Evolutionary conservation across 2,888 invertebrate genomes (phyloP).

Genomic region (Calephelis perditalis): DNA sequence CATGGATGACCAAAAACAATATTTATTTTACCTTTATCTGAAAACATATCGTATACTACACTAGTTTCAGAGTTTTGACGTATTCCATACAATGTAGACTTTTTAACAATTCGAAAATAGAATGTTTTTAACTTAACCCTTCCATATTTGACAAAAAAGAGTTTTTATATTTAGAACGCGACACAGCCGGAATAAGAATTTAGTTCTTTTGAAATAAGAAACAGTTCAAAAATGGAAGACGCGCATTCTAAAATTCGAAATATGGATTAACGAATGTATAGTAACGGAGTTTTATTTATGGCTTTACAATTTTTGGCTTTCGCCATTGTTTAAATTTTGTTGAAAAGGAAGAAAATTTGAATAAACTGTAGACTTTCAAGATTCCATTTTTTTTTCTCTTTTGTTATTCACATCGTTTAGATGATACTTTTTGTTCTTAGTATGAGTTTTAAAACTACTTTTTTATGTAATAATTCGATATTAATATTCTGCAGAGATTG

Average conservation of each 20-base stretch:
- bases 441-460: no score
- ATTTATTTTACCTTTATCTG: constrained; percentile 27
- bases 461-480: no score
- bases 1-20: no score
- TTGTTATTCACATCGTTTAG: no score
- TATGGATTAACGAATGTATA: constrained; percentile 45
- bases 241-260: constrained; percentile 48
- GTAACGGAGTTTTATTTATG: constrained; percentile 42
- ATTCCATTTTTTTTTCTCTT: no score
- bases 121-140: constrained; percentile 78
- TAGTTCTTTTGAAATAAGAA: constrained; percentile 71
- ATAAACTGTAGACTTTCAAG: background rate
- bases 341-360: background rate
- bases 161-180: constrained; percentile 74
- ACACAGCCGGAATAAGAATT: constrained; percentile 68
- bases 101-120: constrained; percentile 78
- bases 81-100: constrained; percentile 77
- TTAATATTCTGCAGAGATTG: no score
- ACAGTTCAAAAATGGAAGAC: constrained; percentile 60
- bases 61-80: constrained; percentile 70
- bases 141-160: constrained; percentile 77
- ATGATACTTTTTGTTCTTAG: no score
- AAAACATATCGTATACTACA: constrained; percentile 40
- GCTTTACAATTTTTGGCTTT: constrained; percentile 3
- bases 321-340: constrained; percentile 3